Evolutionary conservation across 2,888 invertebrate genomes (phyloP).

Genomic region (Escarpia spicata): DNA sequence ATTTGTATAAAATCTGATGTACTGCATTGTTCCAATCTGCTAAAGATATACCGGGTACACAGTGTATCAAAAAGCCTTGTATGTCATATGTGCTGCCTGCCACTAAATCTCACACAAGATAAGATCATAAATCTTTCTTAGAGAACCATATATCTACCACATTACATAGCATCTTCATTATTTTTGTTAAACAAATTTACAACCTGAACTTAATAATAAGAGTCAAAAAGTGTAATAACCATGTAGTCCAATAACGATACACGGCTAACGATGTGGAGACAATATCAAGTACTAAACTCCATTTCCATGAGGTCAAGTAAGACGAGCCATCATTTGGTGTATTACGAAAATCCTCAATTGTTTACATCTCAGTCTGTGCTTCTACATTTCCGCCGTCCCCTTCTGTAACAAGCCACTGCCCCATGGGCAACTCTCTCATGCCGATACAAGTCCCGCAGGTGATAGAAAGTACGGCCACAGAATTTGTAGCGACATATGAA

Average conservation of each 20-base stretch:
- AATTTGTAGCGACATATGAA: slow-evolving; percentile 12
- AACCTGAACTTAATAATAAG: neutral
- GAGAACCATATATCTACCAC: neutral
- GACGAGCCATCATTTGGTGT: neutral
- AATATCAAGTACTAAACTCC: neutral
- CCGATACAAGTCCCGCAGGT: neutral
- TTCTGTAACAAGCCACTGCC: neutral
- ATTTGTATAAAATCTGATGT: neutral
- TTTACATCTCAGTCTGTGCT: neutral
- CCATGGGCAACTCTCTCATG: neutral
- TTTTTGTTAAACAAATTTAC: neutral
- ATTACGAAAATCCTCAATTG: neutral
- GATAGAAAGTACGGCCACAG: slow-evolving; percentile 12
- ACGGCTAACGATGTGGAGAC: neutral
- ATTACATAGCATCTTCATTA: neutral
- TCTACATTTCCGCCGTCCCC: neutral
- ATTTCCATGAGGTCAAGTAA: neutral
- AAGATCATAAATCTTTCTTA: neutral
- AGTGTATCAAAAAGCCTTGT: neutral
- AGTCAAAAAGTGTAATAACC: neutral
- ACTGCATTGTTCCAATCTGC: neutral
- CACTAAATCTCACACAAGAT: neutral
- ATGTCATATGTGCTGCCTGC: neutral
- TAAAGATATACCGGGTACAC: neutral
- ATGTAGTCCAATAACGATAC: neutral